Evolutionary conservation across 2,888 invertebrate genomes (phyloP), one percentile per base, ranked within the genome.

Genomic region (Ptilodon capucinus): DNA sequence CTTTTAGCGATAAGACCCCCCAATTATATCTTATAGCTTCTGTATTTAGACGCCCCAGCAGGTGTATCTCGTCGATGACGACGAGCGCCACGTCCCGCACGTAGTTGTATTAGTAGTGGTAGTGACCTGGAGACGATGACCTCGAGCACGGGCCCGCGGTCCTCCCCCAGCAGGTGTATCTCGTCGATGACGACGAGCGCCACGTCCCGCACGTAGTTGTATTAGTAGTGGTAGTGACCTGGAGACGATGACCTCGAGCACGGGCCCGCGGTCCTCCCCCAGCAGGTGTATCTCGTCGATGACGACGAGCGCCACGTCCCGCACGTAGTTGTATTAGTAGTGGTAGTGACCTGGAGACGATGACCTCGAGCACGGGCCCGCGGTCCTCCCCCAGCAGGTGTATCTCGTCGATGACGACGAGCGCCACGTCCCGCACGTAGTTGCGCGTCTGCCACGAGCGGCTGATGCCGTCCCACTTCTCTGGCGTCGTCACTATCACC

Each of bases 391-490:
- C 99, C 42, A 99, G 91, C 48, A 99, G 90, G 91, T 99, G 99
- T 68, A 99, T 99, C 90, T 99, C 99, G 80, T 99, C 99, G 59
- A 99, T 99, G 23, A 99, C 95, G 56, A 99, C 96, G 6, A 99
- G 91, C 0, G 96, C 95, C 0, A 99, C 98, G 69, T 97, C 94
- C 47, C 94, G 93, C 0, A 99, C 99, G 74, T 99, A 99, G 80
- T 95, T 95, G 64, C 99, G 93, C 0, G 97, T 98, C 77, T 99
- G 98, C 99, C 99, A 99, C 54, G 97, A 98, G 51, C 99, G 93
- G 85, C 98, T 98, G 72, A 99, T 97, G 44, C 99, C 99, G 84
- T 99, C 99, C 99, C 99, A 99, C 82, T 99, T 99, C 86, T 99
- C 99, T 0, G 99, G 99, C 0, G 99, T 99, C 0, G 99, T 99